These are phyloP conservation scores for Xiphorhynchus erythropygius DNA, from an alignment of 2,797 vertebrate species.

Conservation along the genomic window DNA sequence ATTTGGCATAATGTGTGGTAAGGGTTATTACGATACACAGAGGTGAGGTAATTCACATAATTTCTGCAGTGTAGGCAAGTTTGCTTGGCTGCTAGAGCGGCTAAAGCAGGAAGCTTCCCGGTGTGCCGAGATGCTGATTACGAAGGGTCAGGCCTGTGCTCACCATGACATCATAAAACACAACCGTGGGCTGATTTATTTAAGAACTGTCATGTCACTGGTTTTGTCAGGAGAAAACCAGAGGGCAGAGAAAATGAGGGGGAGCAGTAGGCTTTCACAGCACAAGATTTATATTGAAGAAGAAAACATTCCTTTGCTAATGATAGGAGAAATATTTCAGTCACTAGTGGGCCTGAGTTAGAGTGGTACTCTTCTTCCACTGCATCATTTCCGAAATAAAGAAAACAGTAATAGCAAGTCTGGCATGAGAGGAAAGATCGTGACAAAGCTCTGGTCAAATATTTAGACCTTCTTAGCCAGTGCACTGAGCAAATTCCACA, in stretches of 20 bases:
- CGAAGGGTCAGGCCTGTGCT: slow-evolving; percentile 55
- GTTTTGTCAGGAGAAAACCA: slow-evolving; percentile 16
- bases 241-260: not conserved
- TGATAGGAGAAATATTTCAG: not conserved
- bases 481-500: not conserved
- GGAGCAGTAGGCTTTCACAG: not conserved
- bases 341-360: not conserved
- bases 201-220: slow-evolving; percentile 46
- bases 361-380: not conserved
- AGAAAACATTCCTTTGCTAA: not conserved
- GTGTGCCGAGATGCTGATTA: slow-evolving; percentile 65
- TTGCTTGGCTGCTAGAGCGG: slow-evolving; percentile 22
- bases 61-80: slow-evolving; percentile 70
- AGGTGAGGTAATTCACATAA: slow-evolving; percentile 74
- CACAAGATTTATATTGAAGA: not conserved
- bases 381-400: not conserved
- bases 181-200: slow-evolving; percentile 38
- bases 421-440: not conserved
- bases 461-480: not conserved
- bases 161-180: slow-evolving; percentile 67
- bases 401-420: not conserved
- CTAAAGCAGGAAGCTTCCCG: slow-evolving; percentile 59
- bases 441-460: not conserved
- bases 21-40: slow-evolving; percentile 64
- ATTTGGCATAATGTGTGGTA: slow-evolving; percentile 71